phyloP scores from a whole-genome alignment of 1,140 invertebrate genomes.

The Drosophila equinoxialis region DNA sequence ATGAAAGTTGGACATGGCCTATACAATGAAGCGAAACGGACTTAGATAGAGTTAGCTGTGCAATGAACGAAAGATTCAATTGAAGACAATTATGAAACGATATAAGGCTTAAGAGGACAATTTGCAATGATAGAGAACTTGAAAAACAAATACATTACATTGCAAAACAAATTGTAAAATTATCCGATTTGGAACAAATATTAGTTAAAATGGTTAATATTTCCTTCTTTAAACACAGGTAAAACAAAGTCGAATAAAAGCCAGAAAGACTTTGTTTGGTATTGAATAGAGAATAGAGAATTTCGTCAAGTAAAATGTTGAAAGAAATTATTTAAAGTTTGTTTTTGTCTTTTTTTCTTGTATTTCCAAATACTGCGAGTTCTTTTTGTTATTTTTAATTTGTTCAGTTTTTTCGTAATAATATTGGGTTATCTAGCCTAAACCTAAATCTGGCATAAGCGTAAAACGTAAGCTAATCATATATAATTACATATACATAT shows the following conservation, averaged over 20 bases:
- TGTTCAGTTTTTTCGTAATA: conserved; percentile 10
- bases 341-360: background rate
- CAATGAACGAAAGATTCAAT: background rate
- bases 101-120: background rate
- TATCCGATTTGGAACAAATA: too few species aligned
- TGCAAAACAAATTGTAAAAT: too few species aligned
- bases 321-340: too few species aligned
- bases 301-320: too few species aligned
- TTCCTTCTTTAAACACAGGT: too few species aligned
- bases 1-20: background rate
- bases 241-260: too few species aligned
- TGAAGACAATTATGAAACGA: conserved; percentile 3
- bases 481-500: conserved; percentile 45
- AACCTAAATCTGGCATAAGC: conserved; percentile 39
- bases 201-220: too few species aligned
- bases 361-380: conserved; percentile 12
- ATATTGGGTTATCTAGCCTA: conserved; percentile 29
- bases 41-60: background rate
- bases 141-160: background rate
- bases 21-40: background rate
- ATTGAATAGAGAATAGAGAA: too few species aligned
- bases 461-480: conserved; percentile 46
- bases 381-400: conserved; percentile 10
- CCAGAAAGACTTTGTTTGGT: too few species aligned
- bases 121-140: background rate